phyloP scores from a whole-genome alignment of 2,113 vertebrate genomes.

The Dunckerocampus dactyliophorus region DNA sequence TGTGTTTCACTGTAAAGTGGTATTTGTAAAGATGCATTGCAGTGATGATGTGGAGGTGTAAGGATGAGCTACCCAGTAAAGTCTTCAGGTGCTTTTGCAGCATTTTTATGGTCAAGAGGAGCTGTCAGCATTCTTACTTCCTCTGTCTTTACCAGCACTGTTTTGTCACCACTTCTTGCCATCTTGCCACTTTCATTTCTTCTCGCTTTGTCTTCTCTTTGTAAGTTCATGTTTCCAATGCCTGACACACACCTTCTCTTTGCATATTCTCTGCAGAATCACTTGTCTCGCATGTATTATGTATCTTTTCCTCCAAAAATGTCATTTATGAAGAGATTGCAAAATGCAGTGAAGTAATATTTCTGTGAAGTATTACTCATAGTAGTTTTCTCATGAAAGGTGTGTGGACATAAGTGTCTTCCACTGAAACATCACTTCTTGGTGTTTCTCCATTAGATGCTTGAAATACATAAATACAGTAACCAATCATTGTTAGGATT shows the following conservation, averaged over 20 bases:
- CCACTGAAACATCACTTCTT: too few relatives aligned
- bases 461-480: too few relatives aligned
- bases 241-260: neutral
- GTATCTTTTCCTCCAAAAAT: neutral
- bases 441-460: neutral
- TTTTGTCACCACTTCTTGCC: conserved; percentile 43
- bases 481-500: too few relatives aligned
- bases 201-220: conserved; percentile 35
- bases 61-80: too few relatives aligned
- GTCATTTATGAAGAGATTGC: neutral
- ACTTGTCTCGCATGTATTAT: neutral
- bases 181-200: conserved; percentile 50
- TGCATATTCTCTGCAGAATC: neutral
- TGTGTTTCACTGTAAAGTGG: too few relatives aligned
- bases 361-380: too few relatives aligned
- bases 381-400: too few relatives aligned
- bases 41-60: too few relatives aligned
- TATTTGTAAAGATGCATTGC: too few relatives aligned
- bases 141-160: conserved; percentile 43
- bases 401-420: too few relatives aligned
- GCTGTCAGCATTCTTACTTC: conserved; percentile 45
- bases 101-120: neutral
- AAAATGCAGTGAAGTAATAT: neutral
- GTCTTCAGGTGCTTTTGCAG: too few relatives aligned
- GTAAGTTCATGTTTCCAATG: conserved; percentile 18